These are phyloP conservation scores for Eucriotettix oculatus DNA, from an alignment of 2,888 invertebrate species.

Conservation along the genomic window DNA sequence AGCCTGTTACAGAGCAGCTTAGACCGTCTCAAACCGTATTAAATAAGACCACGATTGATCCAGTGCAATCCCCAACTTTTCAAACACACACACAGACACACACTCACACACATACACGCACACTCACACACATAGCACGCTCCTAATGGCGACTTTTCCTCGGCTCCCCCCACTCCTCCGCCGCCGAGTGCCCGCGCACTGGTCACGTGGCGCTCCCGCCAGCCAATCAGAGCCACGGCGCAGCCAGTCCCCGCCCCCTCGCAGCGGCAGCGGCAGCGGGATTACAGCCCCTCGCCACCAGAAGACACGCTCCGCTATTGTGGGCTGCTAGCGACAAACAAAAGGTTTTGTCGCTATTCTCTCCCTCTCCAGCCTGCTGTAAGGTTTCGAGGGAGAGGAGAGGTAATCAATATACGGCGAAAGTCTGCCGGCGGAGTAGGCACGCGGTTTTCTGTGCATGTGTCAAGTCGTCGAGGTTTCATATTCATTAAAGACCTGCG, in stretches of 20 bases:
- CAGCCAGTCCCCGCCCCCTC: not conserved
- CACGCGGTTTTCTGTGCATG: too few relatives aligned
- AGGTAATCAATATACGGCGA: too few relatives aligned
- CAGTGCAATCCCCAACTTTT: slow-evolving; percentile 19
- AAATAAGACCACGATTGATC: slow-evolving; percentile 23
- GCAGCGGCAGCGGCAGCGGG: not conserved
- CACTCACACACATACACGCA: slow-evolving; percentile 14
- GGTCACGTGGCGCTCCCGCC: slow-evolving; percentile 7
- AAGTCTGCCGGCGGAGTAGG: too few relatives aligned
- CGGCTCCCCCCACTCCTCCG: slow-evolving; percentile 1
- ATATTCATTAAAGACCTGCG: too few relatives aligned
- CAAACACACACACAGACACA: slow-evolving; percentile 16
- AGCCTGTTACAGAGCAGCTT: slow-evolving; percentile 23
- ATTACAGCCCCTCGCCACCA: not conserved
- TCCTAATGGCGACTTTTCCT: slow-evolving; percentile 12
- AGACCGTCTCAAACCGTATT: slow-evolving; percentile 22
- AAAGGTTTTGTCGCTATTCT: not conserved
- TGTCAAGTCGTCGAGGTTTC: too few relatives aligned
- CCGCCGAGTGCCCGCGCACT: slow-evolving; percentile 5
- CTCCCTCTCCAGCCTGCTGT: not conserved
- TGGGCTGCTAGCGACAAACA: too few relatives aligned
- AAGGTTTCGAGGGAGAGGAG: not conserved
- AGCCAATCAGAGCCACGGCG: slow-evolving; percentile 3
- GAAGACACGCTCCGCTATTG: too few relatives aligned
- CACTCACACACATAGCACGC: slow-evolving; percentile 7